A percentile compares a stretch with the other conserved stretches of the same genome.
Evolutionary conservation across 30 jellyfish, hydroid and myxozoan species (phyloP).

Genomic region (Morbakka virulenta): DNA sequence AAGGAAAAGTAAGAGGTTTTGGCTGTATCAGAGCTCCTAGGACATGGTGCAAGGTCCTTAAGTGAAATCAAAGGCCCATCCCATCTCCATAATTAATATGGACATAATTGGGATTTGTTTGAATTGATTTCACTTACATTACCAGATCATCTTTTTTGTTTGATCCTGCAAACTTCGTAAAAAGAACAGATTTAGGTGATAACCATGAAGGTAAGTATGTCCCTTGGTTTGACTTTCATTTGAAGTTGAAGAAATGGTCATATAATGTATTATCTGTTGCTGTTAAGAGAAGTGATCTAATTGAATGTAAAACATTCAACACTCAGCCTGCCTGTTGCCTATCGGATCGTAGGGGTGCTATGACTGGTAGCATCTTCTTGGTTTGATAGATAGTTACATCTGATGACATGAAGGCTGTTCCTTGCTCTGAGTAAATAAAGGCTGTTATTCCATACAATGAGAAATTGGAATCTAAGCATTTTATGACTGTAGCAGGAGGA

Average conservation of each 20-base stretch:
- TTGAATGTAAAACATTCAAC: conserved; percentile 65
- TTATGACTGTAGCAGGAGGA: conserved; percentile 28
- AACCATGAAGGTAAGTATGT: conserved; percentile 60
- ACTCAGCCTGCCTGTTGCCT: conserved; percentile 48
- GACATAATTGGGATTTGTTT: too few relatives aligned
- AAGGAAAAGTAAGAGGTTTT: too few relatives aligned
- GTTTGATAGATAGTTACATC: conserved; percentile 31
- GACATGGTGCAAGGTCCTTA: too few relatives aligned
- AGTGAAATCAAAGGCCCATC: too few relatives aligned
- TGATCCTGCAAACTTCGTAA: too few relatives aligned
- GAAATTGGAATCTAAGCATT: conserved; percentile 26
- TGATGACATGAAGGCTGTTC: conserved; percentile 51
- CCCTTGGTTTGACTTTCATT: conserved; percentile 26
- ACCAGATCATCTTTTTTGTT: too few relatives aligned
- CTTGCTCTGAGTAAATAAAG: conserved; percentile 59
- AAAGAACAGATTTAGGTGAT: too few relatives aligned
- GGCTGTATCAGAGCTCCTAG: too few relatives aligned
- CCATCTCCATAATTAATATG: too few relatives aligned
- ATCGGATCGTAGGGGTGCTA: conserved; percentile 52
- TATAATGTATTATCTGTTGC: conserved; percentile 71
- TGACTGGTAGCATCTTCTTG: conserved; percentile 47
- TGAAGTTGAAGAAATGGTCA: conserved; percentile 34
- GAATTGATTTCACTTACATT: too few relatives aligned
- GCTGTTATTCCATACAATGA: conserved; percentile 44
- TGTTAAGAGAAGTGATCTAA: conserved; percentile 64